phyloP scores from a whole-genome alignment of 2,113 vertebrate species.

The Ochotona curzoniae region DNA sequence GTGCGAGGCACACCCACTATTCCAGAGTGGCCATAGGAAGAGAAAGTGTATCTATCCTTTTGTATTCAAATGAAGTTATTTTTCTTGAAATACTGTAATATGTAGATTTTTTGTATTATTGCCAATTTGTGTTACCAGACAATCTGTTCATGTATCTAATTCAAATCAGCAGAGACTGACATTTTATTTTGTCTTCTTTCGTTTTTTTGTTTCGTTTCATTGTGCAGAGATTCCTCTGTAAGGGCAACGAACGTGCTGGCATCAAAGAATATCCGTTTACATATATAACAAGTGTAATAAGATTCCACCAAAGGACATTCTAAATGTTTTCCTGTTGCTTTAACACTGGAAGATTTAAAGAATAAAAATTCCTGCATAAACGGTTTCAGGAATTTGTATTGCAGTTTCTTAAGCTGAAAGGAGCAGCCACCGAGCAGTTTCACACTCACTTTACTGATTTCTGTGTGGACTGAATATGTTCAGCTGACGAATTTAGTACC shows the following conservation, averaged over 20 bases:
- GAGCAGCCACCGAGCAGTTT: slow-evolving; percentile 44
- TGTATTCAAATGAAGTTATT: slow-evolving; percentile 99
- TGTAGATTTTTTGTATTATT: slow-evolving; percentile 98
- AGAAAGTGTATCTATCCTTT: slow-evolving; percentile 97
- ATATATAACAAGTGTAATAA: slow-evolving; percentile 97
- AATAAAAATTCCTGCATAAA: slow-evolving; percentile 91
- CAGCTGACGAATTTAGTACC: slow-evolving; percentile 58
- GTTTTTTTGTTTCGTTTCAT: slow-evolving; percentile 89
- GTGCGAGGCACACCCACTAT: slow-evolving; percentile 87
- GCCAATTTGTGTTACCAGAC: slow-evolving; percentile 95
- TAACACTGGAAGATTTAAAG: slow-evolving; percentile 97
- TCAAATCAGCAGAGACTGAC: slow-evolving; percentile 86
- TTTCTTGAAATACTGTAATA: slow-evolving; percentile 95
- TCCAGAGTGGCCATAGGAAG: slow-evolving; percentile 90
- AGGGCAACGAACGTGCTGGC: slow-evolving; percentile 96
- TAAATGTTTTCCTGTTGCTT: slow-evolving; percentile 99
- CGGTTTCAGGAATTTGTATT: slow-evolving; percentile 80
- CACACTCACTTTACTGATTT: slow-evolving; percentile 55
- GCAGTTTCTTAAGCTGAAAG: slow-evolving; percentile 82
- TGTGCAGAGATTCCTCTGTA: slow-evolving; percentile 96
- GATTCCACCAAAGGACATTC: slow-evolving; percentile 99
- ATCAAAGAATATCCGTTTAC: slow-evolving; percentile 99
- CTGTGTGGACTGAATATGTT: slow-evolving; percentile 65
- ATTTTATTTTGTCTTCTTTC: slow-evolving; percentile 83
- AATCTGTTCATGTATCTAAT: slow-evolving; percentile 92